Evolutionary conservation across 2,797 vertebrate genomes (phyloP), one percentile per base, ranked within the genome.

Genomic region (Intellagama lesueurii): DNA sequence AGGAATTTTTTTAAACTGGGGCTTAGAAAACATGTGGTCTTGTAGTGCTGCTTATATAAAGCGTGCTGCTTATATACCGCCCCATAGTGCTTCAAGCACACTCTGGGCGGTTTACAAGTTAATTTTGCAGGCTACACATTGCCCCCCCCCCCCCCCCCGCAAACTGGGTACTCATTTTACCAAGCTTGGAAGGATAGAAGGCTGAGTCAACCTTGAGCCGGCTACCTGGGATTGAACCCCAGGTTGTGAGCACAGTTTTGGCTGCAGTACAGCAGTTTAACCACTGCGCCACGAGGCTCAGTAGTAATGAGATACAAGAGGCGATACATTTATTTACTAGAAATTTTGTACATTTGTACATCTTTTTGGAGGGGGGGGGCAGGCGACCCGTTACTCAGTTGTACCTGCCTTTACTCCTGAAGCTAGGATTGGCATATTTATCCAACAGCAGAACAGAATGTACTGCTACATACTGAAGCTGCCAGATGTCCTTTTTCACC

Each of bases 1-100:
- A 92, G 93, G 94, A 93, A 90, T 60, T 95, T 95, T 95, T 95
- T 95, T 96, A 96, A 95, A 95, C 96, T 90, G 94, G 96, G 2
- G 89, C 92, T 94, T 94, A 90, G 90, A 88, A 30, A 26, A 93
- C 94, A 93, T 93, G 92, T 93, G 94, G 95, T 88, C 91, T 88
- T 88, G 86, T 90, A 93, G 40, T 40, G 40, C 40, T 40, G 40
- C 40, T 40, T 40, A 40, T 40, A 40, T 40, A 40, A 40, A 40
- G 40, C 3, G 40, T 40, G 40, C 40, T 40, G 40, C 40, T 40
- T 40, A 40, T 40, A 40, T 40, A 40, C 40, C 40, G 40, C 40
- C 40, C 40, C 40, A 40, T 40, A 40, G 3, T 40, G 40, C 40
- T 40, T 40, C 40, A 40, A 40, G 1, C 40, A 40, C 40, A 2